Base-by-base conservation (phyloP, 2,888 invertebrate genomes). In the Julus scandinavius region DNA sequence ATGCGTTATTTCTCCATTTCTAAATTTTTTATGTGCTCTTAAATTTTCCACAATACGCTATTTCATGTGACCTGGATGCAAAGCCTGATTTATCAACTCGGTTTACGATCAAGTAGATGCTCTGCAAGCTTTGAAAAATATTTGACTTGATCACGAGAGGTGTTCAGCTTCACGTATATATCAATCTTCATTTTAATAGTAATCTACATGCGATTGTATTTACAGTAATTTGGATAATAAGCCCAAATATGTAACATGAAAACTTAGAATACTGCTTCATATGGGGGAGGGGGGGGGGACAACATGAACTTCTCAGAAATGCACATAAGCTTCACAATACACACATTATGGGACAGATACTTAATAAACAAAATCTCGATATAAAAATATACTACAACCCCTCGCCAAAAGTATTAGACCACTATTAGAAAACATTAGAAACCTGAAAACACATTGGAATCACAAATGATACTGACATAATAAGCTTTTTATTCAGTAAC, bases 81-180 rank as follows among this genome's bases (percentile, higher is more conserved):
- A n/a, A 20, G 63, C 63, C 54, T 54, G 20, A 2, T 20, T 63
- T 6, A 63, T n/a, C n/a, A 0, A 7, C 63, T 63, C n/a, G 20
- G 63, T 63, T 63, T 63, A 63, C 17, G 63, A 63, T 5, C 63
- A 63, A 63, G 20, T 63, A 29, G 29, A 20, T 63, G n/a, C 3
- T 6, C 63, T 6, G 6, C 63, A 63, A 6, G 5, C 6, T 20
- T 5, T 63, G 20, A 4, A 5, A 63, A 63, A 63, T 20, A 63
- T 63, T 63, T 17, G 63, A n/a, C 63, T 20, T 63, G 20, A 20
- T 63, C 63, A 63, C 63, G 63, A 63, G n/a, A 63, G 63, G 63
- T 63, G 63, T 20, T n/a, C 58, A 58, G 17, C 63, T 7, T 63
- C 20, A 20, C 63, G 63, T 63, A 63, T 63, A 63, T 63, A 63